Evolutionary conservation across 2,113 vertebrate genomes (phyloP), one percentile per base, ranked within the genome.

Genomic region (Alligator sinensis): DNA sequence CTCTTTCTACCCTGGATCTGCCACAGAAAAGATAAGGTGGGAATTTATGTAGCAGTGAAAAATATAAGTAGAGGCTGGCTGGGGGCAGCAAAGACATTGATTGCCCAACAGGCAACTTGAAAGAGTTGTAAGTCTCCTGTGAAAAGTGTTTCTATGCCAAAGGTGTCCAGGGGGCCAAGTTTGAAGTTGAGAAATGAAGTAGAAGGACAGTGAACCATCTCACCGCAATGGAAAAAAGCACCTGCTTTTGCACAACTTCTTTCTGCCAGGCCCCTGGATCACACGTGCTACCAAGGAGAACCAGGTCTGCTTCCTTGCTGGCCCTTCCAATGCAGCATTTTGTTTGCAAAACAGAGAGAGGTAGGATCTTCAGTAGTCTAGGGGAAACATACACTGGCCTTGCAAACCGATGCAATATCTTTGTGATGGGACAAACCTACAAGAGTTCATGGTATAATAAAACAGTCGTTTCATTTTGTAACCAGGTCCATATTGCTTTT

Each of bases 361-460:
- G 95, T 87, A 93, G 91, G 88, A 72, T 85, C 95, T 87, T 95
- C 81, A 96, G 88, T 87, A 89, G 55, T 84, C 64, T 92, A 94
- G 81, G 91, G 90, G 82, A 84, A 94, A 94, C 63, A 88, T 75
- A 72, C 87, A 78, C 87, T 92, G 87, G 74, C 77, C 78, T 78
- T 96, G 88, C 93, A 92, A 92, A 92, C 19, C 6, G 87, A 82
- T 55, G 88, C 94, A 88, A 34, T 89, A 81, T 86, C 89, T 97
- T 97, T 96, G 95, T 92, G 90, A 95, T 87, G 96, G 94, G 95
- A 86, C 84, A 87, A 28, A 70, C 90, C 91, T 91, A 89, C 38
- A 13, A 34, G 82, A 88, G 83, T 96, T 96, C 96, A 96, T 97
- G 96, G 94, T 92, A 92, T 60, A 91, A 79, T 58, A 75, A 70